Evolutionary conservation across 2,888 invertebrate species (phyloP).

Genomic region (Oscheius onirici): DNA sequence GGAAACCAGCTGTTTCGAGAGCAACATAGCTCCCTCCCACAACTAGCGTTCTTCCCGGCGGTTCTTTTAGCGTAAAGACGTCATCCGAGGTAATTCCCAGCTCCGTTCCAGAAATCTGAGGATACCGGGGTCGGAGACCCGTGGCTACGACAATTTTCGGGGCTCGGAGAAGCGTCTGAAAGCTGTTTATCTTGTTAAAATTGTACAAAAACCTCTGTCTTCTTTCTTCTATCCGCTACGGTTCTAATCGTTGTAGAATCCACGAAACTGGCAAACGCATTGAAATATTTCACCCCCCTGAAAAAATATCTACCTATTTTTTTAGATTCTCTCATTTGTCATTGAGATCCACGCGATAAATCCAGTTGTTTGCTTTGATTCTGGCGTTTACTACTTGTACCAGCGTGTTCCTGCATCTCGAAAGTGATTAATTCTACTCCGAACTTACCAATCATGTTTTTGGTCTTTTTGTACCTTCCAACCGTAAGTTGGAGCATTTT

Average conservation of each 20-base stretch:
- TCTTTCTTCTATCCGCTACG: conserved; percentile 49
- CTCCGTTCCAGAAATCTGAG: conserved; percentile 73
- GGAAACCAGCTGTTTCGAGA: conserved; percentile 77
- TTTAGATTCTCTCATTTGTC: conserved; percentile 65
- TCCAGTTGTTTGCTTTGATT: conserved; percentile 75
- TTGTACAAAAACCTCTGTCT: conserved; percentile 27
- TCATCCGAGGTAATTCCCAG: conserved; percentile 77
- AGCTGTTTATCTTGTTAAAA: neutral
- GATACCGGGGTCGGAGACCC: conserved; percentile 75
- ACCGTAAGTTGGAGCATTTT: conserved; percentile 37
- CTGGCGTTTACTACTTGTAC: conserved; percentile 58
- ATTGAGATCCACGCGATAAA: conserved; percentile 74
- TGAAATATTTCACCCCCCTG: conserved; percentile 74
- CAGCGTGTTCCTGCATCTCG: conserved; percentile 15
- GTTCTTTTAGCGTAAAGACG: conserved; percentile 75
- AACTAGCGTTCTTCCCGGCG: conserved; percentile 75
- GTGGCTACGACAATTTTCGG: conserved; percentile 75
- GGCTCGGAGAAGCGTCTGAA: conserved; percentile 70
- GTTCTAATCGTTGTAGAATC: conserved; percentile 74
- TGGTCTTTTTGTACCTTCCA: conserved; percentile 37
- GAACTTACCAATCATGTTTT: conserved; percentile 73
- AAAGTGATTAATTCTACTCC: too few species aligned
- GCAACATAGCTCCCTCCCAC: conserved; percentile 77
- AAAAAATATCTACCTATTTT: conserved; percentile 49
- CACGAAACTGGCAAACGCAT: conserved; percentile 74